A percentile compares a stretch with the other conserved stretches of the same genome.
These are phyloP conservation scores for Luehdorfia chinensis DNA, from an alignment of 1,140 invertebrate genomes.

Conservation along the genomic window DNA sequence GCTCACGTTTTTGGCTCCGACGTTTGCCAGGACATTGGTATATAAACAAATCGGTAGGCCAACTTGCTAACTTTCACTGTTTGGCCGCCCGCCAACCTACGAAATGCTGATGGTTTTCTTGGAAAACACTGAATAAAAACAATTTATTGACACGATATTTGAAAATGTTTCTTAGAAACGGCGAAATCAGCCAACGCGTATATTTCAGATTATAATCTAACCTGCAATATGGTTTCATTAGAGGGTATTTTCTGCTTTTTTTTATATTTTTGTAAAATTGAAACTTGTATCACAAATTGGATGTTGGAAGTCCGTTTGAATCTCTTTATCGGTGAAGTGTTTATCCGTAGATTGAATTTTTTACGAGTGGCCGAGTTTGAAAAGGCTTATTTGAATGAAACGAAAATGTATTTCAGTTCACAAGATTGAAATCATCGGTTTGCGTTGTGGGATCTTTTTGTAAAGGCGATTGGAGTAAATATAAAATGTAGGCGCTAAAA, in stretches of 20 bases:
- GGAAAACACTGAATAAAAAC: too few species aligned
- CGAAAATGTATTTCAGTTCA: slow-evolving; percentile 19
- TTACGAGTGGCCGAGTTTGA: slow-evolving; percentile 18
- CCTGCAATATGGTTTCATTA: too few species aligned
- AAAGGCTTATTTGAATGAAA: slow-evolving; percentile 19
- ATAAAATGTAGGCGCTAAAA: slow-evolving; percentile 4
- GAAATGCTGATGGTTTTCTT: slow-evolving; percentile 23
- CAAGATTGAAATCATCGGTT: slow-evolving; percentile 17
- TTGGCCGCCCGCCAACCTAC: slow-evolving; percentile 54
- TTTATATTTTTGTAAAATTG: slow-evolving; percentile 6
- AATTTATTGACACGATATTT: slow-evolving; percentile 41
- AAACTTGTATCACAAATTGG: slow-evolving; percentile 23
- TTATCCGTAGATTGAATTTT: slow-evolving; percentile 26
- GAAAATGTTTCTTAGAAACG: too few species aligned
- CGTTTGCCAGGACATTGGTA: slow-evolving; percentile 31
- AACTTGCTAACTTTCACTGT: slow-evolving; percentile 60
- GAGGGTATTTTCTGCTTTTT: too few species aligned
- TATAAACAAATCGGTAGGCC: slow-evolving; percentile 65
- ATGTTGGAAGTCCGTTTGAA: slow-evolving; percentile 25
- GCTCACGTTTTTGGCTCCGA: slow-evolving; percentile 38
- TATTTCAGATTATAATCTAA: too few species aligned
- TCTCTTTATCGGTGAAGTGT: slow-evolving; percentile 26
- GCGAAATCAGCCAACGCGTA: too few species aligned
- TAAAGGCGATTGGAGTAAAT: slow-evolving; percentile 16
- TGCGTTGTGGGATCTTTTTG: slow-evolving; percentile 12